Percentiles rank a stretch among this genome's conserved stretches.
These are phyloP conservation scores for Hemitrygon akajei DNA, from an alignment of 2,797 vertebrate species.

Conservation along the genomic window DNA sequence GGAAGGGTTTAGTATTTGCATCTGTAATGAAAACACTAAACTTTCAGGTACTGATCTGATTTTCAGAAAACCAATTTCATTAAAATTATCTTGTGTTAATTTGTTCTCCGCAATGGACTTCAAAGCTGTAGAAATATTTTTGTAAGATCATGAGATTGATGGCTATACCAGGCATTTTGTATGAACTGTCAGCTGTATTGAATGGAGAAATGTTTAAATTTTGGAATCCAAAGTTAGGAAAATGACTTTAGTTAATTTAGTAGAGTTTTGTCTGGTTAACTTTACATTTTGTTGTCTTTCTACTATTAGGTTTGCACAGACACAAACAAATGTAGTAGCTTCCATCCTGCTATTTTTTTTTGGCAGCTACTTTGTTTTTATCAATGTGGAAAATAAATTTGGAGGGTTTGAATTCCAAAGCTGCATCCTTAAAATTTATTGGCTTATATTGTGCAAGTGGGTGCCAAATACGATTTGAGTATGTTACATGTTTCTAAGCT, in stretches of 20 bases:
- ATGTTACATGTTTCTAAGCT: neutral
- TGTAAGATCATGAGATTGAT: neutral
- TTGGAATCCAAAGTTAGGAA: neutral
- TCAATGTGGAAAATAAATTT: neutral
- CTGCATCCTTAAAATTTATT: constrained; percentile 9
- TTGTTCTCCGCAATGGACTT: neutral
- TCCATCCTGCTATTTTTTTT: neutral
- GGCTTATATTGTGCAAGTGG: neutral
- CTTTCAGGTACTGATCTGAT: neutral
- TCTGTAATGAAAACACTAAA: neutral
- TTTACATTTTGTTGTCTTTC: neutral
- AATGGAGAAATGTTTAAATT: neutral
- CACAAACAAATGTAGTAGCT: neutral
- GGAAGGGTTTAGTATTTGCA: neutral
- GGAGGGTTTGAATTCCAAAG: neutral
- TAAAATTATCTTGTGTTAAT: neutral
- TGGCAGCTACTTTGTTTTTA: constrained; percentile 20
- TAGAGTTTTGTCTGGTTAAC: neutral
- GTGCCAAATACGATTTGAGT: neutral
- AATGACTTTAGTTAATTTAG: neutral
- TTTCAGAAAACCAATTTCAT: neutral
- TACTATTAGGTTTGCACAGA: neutral
- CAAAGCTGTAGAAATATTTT: neutral
- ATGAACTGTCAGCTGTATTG: neutral
- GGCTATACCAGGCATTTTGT: neutral